Evolutionary conservation across 2,113 vertebrate species (phyloP), one percentile per base, ranked within the genome.

Genomic region (Cebidichthys violaceus): DNA sequence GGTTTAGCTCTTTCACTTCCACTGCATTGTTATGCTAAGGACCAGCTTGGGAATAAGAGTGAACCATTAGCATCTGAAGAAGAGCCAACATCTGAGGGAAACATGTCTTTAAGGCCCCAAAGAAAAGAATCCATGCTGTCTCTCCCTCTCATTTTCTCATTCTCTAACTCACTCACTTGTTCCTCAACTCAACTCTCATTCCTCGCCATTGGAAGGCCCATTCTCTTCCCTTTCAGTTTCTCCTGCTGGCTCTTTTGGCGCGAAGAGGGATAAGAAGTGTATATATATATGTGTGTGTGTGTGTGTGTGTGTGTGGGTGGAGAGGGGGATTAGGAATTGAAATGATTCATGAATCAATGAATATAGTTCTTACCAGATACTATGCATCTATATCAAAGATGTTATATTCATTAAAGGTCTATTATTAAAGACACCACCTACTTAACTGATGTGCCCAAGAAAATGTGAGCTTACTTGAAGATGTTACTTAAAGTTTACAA

Each of bases 1-100:
- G 94, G 93, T 96, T 96, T 95, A 96, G 95, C 93, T 95, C 95
- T 95, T 95, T 95, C 94, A 94, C 94, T 95, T 94, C 93, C 89
- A 91, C 83, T 77, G 92, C 92, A 95, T 95, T 96, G 95, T 96
- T 95, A 96, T 95, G 95, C 94, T 95, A 96, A 96, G 86, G 92
- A 90, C 9, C 86, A 85, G 90, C 89, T 92, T 89, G 90, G 92
- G 93, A 95, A 95, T 92, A 94, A 93, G 90, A 90, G 92, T 86
- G 84, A 88, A 82, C 91, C 90, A 96, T 96, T 96, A 95, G 94
- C 95, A 96, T 96, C 89, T 95, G 94, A 96, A 96, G 95, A 95
- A 96, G 95, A 94, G 88, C 94, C 95, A 92, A 95, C 94, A 95
- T 96, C 95, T 95, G 95, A 96, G 94, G 92, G 90, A 94, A 94